These are phyloP conservation scores for Prionace glauca DNA, from an alignment of 2,797 vertebrate species.

Conservation along the genomic window DNA sequence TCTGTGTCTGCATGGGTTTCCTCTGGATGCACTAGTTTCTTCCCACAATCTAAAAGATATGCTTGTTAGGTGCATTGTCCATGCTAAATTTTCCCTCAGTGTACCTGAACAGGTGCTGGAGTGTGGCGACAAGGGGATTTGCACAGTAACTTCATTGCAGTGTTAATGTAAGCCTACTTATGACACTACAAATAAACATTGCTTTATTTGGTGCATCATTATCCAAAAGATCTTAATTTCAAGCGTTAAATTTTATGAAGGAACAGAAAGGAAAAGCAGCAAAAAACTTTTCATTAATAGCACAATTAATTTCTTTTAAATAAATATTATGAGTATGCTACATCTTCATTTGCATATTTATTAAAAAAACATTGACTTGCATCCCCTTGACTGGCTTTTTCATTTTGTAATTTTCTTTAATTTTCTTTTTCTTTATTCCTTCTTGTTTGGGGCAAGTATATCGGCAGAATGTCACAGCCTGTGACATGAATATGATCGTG, in stretches of 20 bases:
- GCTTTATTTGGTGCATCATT: neutral
- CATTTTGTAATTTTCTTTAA: slow-evolving; percentile 9
- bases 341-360: slow-evolving; percentile 33
- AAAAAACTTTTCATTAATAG: neutral
- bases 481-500: slow-evolving; percentile 24
- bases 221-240: neutral
- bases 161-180: too few relatives aligned
- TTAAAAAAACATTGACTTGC: slow-evolving; percentile 24
- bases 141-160: too few relatives aligned
- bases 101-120: too few relatives aligned
- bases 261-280: neutral
- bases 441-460: slow-evolving; percentile 10
- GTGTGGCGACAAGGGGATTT: too few relatives aligned
- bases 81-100: too few relatives aligned
- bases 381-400: slow-evolving; percentile 16
- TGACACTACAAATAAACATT: too few relatives aligned
- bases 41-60: too few relatives aligned
- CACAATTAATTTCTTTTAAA: neutral
- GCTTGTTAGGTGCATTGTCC: too few relatives aligned
- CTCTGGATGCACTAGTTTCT: too few relatives aligned
- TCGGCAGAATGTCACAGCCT: slow-evolving; percentile 18
- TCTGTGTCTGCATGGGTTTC: too few relatives aligned
- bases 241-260: neutral
- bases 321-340: neutral
- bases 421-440: neutral